phyloP scores from a whole-genome alignment of 2,113 vertebrate species.

The Centrocercus urophasianus region DNA sequence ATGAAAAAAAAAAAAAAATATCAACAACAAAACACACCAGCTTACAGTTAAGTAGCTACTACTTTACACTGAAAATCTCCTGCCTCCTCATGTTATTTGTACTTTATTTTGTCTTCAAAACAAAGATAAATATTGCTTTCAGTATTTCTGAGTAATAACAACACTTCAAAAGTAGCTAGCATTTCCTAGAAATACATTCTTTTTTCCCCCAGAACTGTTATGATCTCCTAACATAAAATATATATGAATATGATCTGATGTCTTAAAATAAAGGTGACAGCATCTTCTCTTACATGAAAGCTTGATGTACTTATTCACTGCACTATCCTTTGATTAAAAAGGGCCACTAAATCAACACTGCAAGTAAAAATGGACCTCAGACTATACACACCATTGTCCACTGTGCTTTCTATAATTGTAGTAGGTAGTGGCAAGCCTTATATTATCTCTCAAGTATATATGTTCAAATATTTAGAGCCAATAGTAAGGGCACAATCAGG shows the following conservation, averaged over 20 bases:
- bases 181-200: background rate
- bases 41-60: conserved; percentile 33
- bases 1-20: background rate
- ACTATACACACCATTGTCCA: background rate
- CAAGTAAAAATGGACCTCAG: background rate
- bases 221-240: background rate
- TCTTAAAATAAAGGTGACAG: background rate
- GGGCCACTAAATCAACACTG: background rate
- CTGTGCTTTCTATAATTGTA: background rate
- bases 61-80: conserved; percentile 6
- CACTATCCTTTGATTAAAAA: background rate
- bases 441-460: background rate
- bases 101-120: conserved; percentile 15
- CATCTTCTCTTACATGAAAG: background rate
- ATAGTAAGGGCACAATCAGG: background rate
- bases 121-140: conserved; percentile 26
- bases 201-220: background rate
- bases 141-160: background rate
- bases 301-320: background rate
- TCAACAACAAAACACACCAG: background rate
- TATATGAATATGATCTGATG: background rate
- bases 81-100: background rate
- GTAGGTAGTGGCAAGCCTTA: background rate
- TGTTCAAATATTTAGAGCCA: background rate
- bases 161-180: background rate